Conservation (phyloP, 1,140 invertebrate genomes). For the Gryon sp. region DNA sequence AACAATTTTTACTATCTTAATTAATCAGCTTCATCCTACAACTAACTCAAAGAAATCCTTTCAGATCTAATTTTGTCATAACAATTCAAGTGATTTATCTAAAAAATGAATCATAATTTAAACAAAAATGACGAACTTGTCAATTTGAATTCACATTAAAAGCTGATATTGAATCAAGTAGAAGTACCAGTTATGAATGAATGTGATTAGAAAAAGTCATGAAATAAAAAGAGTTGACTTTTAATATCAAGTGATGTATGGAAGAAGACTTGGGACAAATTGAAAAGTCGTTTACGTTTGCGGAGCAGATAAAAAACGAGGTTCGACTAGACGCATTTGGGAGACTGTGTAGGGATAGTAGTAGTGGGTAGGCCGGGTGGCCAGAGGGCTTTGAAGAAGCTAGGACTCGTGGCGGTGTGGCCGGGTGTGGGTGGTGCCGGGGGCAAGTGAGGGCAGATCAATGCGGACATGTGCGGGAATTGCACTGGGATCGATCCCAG, state of each 20-base stretch:
- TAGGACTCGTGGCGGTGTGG: slow-evolving; percentile 52
- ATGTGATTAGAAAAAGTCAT: too few relatives aligned
- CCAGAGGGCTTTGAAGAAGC: slow-evolving; percentile 63
- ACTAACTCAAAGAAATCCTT: too few relatives aligned
- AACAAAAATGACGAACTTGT: too few relatives aligned
- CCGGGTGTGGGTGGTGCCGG: slow-evolving; percentile 67
- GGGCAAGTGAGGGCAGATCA: slow-evolving; percentile 77
- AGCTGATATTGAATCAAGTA: too few relatives aligned
- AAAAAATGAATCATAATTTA: too few relatives aligned
- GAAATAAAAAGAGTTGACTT: too few relatives aligned
- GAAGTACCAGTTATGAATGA: too few relatives aligned
- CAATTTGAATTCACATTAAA: too few relatives aligned
- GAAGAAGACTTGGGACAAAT: slow-evolving; percentile 32
- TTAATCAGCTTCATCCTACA: slow-evolving; percentile 57
- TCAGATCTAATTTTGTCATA: too few relatives aligned
- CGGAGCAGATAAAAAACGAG: slow-evolving; percentile 52
- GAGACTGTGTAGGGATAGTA: slow-evolving; percentile 67
- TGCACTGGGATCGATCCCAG: slow-evolving; percentile 78
- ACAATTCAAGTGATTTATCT: too few relatives aligned
- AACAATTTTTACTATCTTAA: too few relatives aligned
- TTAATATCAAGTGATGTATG: not conserved
- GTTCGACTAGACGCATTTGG: slow-evolving; percentile 66
- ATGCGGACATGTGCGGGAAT: slow-evolving; percentile 80
- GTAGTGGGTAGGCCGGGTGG: slow-evolving; percentile 43
- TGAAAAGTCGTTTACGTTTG: slow-evolving; percentile 66